Evolutionary conservation across 1,140 invertebrate genomes (phyloP).

Genomic region (Apis cerana): DNA sequence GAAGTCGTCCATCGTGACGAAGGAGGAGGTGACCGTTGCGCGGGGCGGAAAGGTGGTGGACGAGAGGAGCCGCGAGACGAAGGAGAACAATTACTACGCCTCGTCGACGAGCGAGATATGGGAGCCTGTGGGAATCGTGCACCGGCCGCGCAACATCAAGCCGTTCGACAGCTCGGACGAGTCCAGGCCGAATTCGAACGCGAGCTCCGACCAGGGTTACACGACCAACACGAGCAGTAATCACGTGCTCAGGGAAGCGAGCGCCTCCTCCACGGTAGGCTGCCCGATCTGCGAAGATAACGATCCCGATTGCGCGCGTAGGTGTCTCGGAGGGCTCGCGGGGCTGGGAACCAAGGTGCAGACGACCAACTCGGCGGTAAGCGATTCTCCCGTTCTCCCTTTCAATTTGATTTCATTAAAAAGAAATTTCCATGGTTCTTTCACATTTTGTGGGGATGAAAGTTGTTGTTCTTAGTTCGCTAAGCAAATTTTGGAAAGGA

Average conservation of each 20-base stretch:
- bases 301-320: conserved; percentile 70
- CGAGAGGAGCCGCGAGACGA: conserved; percentile 87
- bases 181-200: conserved; percentile 78
- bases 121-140: conserved; percentile 84
- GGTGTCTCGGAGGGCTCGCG: conserved; percentile 66
- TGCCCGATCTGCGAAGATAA: conserved; percentile 75
- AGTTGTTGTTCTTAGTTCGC: too few relatives aligned
- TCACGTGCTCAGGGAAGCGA: conserved; percentile 72
- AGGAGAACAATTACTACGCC: conserved; percentile 87
- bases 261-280: conserved; percentile 62
- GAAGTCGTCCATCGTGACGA: conserved; percentile 87
- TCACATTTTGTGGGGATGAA: too few relatives aligned
- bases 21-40: conserved; percentile 88
- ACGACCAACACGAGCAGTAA: conserved; percentile 77
- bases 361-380: conserved; percentile 77
- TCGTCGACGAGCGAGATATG: conserved; percentile 87
- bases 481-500: too few relatives aligned
- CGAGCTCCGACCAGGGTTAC: conserved; percentile 79
- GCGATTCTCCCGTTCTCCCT: conserved; percentile 29
- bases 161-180: conserved; percentile 79
- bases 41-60: conserved; percentile 87
- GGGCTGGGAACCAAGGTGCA: conserved; percentile 67
- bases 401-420: neutral
- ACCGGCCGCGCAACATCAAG: conserved; percentile 76
- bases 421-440: too few relatives aligned